Evolutionary conservation across 2,113 vertebrate species (phyloP).

Genomic region (Onychostruthus taczanowskii): DNA sequence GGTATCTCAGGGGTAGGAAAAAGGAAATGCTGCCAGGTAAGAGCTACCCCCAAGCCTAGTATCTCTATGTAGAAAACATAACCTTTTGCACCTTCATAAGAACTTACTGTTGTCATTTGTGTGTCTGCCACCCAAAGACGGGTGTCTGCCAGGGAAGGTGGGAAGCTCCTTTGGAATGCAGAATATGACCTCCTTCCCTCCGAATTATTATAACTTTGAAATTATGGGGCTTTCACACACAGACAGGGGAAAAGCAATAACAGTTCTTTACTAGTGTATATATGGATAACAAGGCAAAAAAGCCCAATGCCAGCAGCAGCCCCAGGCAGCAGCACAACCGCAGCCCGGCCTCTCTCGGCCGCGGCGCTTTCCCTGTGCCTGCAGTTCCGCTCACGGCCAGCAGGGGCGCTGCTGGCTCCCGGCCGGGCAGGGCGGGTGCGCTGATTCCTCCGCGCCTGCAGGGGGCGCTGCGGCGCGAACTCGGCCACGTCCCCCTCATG

Average conservation of each 20-base stretch:
- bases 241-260: neutral
- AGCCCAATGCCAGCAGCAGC: neutral
- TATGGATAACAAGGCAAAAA: neutral
- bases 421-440: neutral
- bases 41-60: neutral
- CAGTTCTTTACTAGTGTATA: neutral
- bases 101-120: neutral
- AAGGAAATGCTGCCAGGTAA: neutral
- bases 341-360: neutral
- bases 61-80: neutral
- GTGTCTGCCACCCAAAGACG: too few relatives aligned
- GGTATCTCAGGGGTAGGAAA: neutral
- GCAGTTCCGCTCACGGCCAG: neutral
- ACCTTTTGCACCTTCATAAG: neutral
- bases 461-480: neutral
- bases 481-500: accelerated
- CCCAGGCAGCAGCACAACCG: neutral
- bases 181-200: neutral
- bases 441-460: neutral
- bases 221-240: neutral
- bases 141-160: neutral
- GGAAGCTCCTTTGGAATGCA: neutral
- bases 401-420: neutral
- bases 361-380: neutral
- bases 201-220: neutral